Conservation (phyloP, 2,113 vertebrate species). For the Phalacrocorax brasilianus region DNA sequence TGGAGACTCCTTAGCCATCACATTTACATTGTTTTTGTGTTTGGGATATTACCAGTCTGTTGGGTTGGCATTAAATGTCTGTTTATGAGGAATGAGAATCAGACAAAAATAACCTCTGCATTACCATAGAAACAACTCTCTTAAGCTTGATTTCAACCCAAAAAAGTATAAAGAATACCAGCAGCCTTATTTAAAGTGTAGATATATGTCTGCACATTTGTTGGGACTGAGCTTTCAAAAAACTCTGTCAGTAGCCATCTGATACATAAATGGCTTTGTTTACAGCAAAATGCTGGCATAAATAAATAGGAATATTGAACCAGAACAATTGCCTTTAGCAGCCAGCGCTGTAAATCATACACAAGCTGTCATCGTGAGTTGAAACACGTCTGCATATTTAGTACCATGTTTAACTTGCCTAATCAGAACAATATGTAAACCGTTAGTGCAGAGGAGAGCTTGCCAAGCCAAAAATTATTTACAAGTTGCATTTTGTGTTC, state of each 20-base stretch:
- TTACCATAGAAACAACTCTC: not conserved
- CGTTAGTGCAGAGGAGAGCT: slow-evolving; percentile 49
- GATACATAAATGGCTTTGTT: slow-evolving; percentile 67
- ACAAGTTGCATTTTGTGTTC: slow-evolving; percentile 71
- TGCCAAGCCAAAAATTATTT: slow-evolving; percentile 77
- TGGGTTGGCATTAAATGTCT: not conserved
- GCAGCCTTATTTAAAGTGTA: slow-evolving; percentile 10
- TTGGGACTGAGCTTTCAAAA: slow-evolving; percentile 32
- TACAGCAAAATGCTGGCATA: slow-evolving; percentile 68
- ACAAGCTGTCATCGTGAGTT: slow-evolving; percentile 74
- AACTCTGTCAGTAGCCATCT: slow-evolving; percentile 63
- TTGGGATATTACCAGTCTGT: not conserved
- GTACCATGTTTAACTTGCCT: slow-evolving; percentile 71
- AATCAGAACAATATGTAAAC: slow-evolving; percentile 75
- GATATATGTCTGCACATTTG: not conserved
- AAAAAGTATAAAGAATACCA: slow-evolving; percentile 3
- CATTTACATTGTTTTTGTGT: slow-evolving; percentile 11
- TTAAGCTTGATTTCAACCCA: slow-evolving; percentile 24
- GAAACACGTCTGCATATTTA: slow-evolving; percentile 65
- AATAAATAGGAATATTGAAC: slow-evolving; percentile 78
- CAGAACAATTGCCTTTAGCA: slow-evolving; percentile 73
- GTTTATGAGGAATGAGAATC: not conserved
- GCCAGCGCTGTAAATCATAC: slow-evolving; percentile 72
- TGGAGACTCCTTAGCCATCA: not conserved
- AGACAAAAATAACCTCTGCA: not conserved